phyloP scores from a whole-genome alignment of 2,797 vertebrate species.

The Macrochelys suwanniensis region DNA sequence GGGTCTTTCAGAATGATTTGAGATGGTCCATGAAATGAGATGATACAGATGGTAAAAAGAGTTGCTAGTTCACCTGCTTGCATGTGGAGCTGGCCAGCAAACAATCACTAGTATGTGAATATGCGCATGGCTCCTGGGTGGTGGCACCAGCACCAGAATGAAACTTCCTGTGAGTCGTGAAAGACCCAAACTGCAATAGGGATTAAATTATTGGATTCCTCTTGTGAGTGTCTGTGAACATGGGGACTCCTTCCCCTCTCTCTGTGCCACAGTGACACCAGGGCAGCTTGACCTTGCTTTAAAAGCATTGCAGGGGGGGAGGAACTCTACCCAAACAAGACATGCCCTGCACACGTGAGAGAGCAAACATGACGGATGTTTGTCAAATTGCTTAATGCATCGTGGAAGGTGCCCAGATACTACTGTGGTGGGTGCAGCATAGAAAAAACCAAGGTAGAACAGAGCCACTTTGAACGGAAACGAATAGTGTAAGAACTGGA shows the following conservation, averaged over 20 bases:
- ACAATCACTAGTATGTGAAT: neutral
- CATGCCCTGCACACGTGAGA: neutral
- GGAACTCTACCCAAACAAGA: neutral
- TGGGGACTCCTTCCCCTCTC: neutral
- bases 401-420: neutral
- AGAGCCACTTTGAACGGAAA: neutral
- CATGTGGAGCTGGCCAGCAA: neutral
- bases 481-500: neutral
- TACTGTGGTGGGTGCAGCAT: neutral
- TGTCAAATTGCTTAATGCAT: neutral
- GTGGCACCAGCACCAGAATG: neutral
- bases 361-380: neutral
- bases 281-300: rapidly evolving
- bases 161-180: too few relatives aligned
- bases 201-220: neutral
- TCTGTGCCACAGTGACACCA: rapidly evolving
- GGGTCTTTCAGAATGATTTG: neutral
- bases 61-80: too few relatives aligned
- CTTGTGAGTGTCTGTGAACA: rapidly evolving
- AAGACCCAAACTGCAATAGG: neutral
- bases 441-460: neutral
- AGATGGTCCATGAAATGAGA: neutral
- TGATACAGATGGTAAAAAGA: neutral
- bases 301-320: neutral
- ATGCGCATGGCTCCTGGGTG: rapidly evolving